Conservation (phyloP, 2,797 vertebrate species). For the Pelobates cultripes region DNA sequence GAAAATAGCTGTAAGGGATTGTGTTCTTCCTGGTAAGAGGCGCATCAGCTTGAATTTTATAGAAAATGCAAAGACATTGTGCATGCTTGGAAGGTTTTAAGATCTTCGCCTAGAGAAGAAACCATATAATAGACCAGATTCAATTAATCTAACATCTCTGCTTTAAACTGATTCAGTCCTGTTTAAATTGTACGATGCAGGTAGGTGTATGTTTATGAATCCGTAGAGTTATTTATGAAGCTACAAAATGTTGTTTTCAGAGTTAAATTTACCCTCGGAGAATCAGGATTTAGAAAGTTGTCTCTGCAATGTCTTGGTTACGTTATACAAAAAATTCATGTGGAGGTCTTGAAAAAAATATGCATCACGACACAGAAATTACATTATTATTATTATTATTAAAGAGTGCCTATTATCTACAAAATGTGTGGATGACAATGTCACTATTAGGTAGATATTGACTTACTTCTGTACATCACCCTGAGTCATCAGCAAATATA, state of each 20-base stretch:
- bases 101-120: slow-evolving; percentile 56
- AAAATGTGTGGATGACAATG: no score
- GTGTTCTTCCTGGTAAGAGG: slow-evolving; percentile 33
- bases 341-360: background rate
- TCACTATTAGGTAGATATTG: no score
- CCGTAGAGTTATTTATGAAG: slow-evolving; percentile 45
- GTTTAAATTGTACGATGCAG: slow-evolving; percentile 48
- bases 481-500: no score
- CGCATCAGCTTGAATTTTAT: slow-evolving; percentile 47
- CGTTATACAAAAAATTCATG: background rate
- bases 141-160: slow-evolving; percentile 52
- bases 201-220: slow-evolving; percentile 51
- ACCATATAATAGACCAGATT: slow-evolving; percentile 56
- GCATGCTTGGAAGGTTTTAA: slow-evolving; percentile 55
- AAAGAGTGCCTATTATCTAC: no score
- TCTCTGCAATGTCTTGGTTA: background rate
- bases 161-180: slow-evolving; percentile 39
- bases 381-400: background rate
- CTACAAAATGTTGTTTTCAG: slow-evolving; percentile 36
- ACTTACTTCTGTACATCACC: no score
- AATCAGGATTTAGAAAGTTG: background rate
- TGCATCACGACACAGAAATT: no score
- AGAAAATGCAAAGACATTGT: slow-evolving; percentile 54
- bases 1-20: slow-evolving; percentile 42
- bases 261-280: slow-evolving; percentile 20